Evolutionary conservation across 1,140 invertebrate genomes (phyloP).

Genomic region (Theocolax elegans): DNA sequence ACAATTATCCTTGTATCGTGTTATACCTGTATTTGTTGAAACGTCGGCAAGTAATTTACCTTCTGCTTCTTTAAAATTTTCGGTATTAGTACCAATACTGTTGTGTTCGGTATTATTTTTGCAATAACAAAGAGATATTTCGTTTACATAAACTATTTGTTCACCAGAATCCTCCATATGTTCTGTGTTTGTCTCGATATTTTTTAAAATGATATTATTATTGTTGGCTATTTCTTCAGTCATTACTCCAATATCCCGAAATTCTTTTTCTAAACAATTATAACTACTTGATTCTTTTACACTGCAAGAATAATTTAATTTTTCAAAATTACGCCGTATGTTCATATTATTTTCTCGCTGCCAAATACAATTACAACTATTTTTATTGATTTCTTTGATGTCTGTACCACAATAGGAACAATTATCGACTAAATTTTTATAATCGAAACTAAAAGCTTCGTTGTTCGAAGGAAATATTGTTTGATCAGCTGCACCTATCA

Average conservation of each 20-base stretch:
- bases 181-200: background rate
- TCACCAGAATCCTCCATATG: background rate
- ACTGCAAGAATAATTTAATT: too few species aligned
- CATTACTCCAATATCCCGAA: background rate
- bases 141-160: conserved; percentile 22
- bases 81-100: background rate
- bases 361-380: too few species aligned
- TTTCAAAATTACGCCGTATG: too few species aligned
- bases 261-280: background rate
- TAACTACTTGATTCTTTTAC: background rate
- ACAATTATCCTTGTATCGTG: background rate
- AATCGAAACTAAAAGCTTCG: too few species aligned
- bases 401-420: too few species aligned
- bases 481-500: too few species aligned
- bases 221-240: background rate
- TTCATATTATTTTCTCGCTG: too few species aligned
- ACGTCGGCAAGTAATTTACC: background rate
- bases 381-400: too few species aligned
- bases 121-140: conserved; percentile 4
- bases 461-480: too few species aligned
- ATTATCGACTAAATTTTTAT: too few species aligned
- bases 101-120: background rate
- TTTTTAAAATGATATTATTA: background rate
- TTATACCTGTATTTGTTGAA: background rate
- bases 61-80: background rate